A percentile compares a stretch with the other conserved stretches of the same genome.
phyloP scores from a whole-genome alignment of 1,140 invertebrate species.

The Forficula auricularia region DNA sequence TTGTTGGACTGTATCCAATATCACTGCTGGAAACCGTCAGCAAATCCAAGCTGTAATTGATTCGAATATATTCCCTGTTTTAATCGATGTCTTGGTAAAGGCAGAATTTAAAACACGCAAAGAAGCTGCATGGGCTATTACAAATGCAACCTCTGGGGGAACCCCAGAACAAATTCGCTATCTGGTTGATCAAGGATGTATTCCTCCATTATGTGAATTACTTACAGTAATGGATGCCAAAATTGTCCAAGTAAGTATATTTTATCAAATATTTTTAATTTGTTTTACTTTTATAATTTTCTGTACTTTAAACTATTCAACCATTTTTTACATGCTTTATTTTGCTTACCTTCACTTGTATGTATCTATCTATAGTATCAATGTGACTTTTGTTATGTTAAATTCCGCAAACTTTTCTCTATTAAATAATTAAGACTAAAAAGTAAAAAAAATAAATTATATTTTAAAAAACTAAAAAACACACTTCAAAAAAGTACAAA shows the following conservation, averaged over 20 bases:
- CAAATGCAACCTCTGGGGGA: constrained; percentile 91
- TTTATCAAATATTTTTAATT: too few species aligned
- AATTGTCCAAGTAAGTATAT: constrained; percentile 74
- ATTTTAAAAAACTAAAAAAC: too few species aligned
- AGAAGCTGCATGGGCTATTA: constrained; percentile 96
- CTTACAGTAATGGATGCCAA: constrained; percentile 86
- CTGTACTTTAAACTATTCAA: too few species aligned
- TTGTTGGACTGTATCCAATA: constrained; percentile 97
- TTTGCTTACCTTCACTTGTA: too few species aligned
- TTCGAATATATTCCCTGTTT: constrained; percentile 80
- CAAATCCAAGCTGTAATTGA: constrained; percentile 95
- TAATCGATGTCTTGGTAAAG: constrained; percentile 79
- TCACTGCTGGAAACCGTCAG: constrained; percentile 85
- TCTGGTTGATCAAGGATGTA: constrained; percentile 46
- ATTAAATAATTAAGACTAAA: too few species aligned
- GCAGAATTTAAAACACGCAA: constrained; percentile 94
- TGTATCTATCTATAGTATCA: too few species aligned
- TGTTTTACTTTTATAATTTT: too few species aligned
- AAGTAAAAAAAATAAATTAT: too few species aligned
- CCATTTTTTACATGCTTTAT: too few species aligned
- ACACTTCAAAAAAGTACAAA: too few species aligned
- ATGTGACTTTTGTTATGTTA: too few species aligned
- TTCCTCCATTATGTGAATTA: constrained; percentile 86
- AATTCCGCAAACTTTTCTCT: too few species aligned
- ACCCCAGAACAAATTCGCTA: constrained; percentile 82